phyloP scores from a whole-genome alignment of 2,888 invertebrate genomes.

The Thysanoteuthis rhombus region DNA sequence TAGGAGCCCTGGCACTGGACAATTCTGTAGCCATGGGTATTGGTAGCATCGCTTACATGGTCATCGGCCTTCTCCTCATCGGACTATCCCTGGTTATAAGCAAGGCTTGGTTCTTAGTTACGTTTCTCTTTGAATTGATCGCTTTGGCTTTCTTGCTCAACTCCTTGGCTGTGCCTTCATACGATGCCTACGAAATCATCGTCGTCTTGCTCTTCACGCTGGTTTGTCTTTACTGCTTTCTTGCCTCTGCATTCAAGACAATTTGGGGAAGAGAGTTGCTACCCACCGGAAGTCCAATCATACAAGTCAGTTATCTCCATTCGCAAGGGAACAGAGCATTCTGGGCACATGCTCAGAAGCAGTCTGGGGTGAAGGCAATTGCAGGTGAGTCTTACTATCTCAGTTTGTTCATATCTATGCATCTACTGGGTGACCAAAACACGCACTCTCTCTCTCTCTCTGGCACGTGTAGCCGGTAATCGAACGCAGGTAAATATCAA shows the following conservation, averaged over 20 bases:
- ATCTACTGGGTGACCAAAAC: too few relatives aligned
- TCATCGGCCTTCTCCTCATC: conserved; percentile 43
- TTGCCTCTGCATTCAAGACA: conserved; percentile 41
- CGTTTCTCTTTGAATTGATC: conserved; percentile 44
- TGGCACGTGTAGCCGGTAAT: too few relatives aligned
- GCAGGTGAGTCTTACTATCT: conserved; percentile 42
- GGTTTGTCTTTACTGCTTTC: conserved; percentile 45
- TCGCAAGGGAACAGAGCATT: conserved; percentile 42
- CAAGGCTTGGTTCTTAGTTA: conserved; percentile 44
- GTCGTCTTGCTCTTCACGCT: conserved; percentile 46
- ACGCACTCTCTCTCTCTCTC: not conserved
- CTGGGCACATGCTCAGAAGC: conserved; percentile 46
- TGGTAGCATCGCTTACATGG: conserved; percentile 44
- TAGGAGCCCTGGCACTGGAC: conserved; percentile 38
- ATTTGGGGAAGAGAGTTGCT: conserved; percentile 44
- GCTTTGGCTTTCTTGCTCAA: conserved; percentile 42
- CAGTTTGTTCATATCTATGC: too few relatives aligned
- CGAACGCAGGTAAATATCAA: too few relatives aligned
- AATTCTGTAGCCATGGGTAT: conserved; percentile 39
- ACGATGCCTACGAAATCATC: conserved; percentile 44
- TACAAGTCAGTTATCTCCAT: conserved; percentile 48
- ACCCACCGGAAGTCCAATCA: conserved; percentile 46
- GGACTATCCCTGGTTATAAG: conserved; percentile 46
- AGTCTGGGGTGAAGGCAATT: conserved; percentile 48
- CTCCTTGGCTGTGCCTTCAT: conserved; percentile 37